phyloP scores from a whole-genome alignment of 2,113 vertebrate genomes.

The Psophia crepitans region DNA sequence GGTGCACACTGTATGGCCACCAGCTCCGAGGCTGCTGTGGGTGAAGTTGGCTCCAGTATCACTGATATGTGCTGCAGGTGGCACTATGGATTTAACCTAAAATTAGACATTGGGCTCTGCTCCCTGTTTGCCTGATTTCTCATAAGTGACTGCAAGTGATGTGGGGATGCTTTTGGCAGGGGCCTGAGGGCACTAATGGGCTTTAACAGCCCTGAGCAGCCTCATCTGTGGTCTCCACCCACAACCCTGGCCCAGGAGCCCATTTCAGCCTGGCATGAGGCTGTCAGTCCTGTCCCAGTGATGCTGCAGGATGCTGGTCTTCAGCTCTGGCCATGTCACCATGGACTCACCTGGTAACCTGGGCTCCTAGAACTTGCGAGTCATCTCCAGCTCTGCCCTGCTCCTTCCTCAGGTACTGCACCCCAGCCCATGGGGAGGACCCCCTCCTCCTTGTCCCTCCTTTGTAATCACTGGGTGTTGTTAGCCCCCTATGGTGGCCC shows the following conservation, averaged over 20 bases:
- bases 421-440: not conserved
- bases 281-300: accelerated
- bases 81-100: not conserved
- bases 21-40: not conserved
- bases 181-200: not conserved
- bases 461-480: not conserved
- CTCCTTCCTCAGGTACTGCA: not conserved
- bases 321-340: accelerated
- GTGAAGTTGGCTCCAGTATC: not conserved
- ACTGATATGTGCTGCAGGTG: not conserved
- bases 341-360: accelerated
- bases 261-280: not conserved
- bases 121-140: not conserved
- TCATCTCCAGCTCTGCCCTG: not conserved
- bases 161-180: not conserved
- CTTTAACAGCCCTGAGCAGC: not conserved
- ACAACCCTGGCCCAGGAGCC: not conserved
- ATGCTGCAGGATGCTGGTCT: not conserved
- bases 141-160: accelerated
- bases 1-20: not conserved
- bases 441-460: accelerated
- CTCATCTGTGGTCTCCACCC: not conserved
- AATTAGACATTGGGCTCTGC: not conserved
- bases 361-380: not conserved
- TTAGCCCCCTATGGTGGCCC: not conserved